Percentiles rank a stretch among this genome's conserved stretches.
phyloP scores from a whole-genome alignment of 2,888 invertebrate species.

The Synanthedon andrenaeformis region DNA sequence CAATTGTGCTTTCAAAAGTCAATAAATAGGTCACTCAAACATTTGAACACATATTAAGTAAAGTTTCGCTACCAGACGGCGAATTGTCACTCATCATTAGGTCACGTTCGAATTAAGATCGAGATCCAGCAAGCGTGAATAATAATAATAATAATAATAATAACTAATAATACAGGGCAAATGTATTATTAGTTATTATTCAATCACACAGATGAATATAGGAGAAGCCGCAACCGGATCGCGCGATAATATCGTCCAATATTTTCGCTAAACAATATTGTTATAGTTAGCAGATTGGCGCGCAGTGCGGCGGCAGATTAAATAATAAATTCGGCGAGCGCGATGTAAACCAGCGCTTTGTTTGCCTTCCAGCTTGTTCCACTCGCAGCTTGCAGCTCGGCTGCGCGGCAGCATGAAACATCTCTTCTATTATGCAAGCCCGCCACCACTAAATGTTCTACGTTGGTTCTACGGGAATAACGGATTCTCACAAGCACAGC shows the following conservation, averaged over 20 bases:
- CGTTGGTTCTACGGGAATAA: too few species aligned
- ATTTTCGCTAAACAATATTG: not conserved
- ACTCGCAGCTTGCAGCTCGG: not conserved
- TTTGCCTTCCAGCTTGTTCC: not conserved
- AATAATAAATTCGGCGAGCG: slow-evolving; percentile 7
- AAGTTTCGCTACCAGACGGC: not conserved
- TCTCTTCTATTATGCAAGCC: not conserved
- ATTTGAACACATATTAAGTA: slow-evolving; percentile 5
- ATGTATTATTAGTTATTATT: too few species aligned
- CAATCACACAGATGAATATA: slow-evolving; percentile 9
- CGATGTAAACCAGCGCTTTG: slow-evolving; percentile 1
- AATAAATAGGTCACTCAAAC: slow-evolving; percentile 1
- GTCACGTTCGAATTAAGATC: not conserved
- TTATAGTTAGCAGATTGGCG: not conserved
- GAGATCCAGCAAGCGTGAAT: too few species aligned
- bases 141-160: too few species aligned
- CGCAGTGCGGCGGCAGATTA: slow-evolving; percentile 4
- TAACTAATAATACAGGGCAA: too few species aligned
- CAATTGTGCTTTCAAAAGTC: not conserved
- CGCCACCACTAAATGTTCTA: not conserved
- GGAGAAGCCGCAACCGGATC: slow-evolving; percentile 5
- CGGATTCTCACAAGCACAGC: too few species aligned
- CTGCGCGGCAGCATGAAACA: not conserved
- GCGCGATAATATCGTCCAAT: slow-evolving; percentile 2
- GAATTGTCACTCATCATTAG: slow-evolving; percentile 2